Base-by-base conservation (phyloP, 2,888 invertebrate genomes). In the Metalampra italica region DNA sequence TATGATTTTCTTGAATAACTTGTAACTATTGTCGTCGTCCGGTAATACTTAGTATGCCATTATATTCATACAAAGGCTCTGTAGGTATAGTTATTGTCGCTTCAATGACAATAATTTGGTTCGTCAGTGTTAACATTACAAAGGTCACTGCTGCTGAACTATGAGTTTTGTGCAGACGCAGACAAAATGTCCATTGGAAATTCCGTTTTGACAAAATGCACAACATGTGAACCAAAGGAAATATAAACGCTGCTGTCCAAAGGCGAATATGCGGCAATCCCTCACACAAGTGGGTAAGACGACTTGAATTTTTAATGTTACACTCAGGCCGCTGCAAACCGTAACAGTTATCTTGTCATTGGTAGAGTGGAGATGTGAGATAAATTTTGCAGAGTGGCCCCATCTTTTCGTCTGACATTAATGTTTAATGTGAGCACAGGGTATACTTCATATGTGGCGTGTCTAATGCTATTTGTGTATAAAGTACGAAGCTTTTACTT, bases 271-370 rank as follows among this genome's bases (percentile, higher is more conserved):
- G 82, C 81, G 79, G 87, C 83, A 83, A 86, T 89, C 88, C 89
- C 88, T 89, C 89, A 89, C 89, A 89, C 86, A 89, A 89, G 88
- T 86, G 88, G 88, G 88, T 88, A 88, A 87, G 87, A 82, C 74
- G 84, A 77, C 69, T 62, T 89, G 87, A 88, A 89, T 89, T 82
- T 89, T 89, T 89, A 89, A 89, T 89, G 85, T 79, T 84, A 89
- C 89, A 89, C 89, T 89, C 89, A 88, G 89, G 81, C 88, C 87
- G 86, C 75, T 87, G 87, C 88, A 87, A 85, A 85, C 88, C 89
- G 89, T 88, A 89, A 89, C 89, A 89, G 89, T 89, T 88, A 88
- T 88, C 89, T 89, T 89, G 89, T 89, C 89, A 88, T 89, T 88
- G 84, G 82, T 75, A 70, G 82, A 86, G 84, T 78, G 82, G 84